Conservation (phyloP, 2,797 vertebrate species). For the Linurgus olivaceus region DNA sequence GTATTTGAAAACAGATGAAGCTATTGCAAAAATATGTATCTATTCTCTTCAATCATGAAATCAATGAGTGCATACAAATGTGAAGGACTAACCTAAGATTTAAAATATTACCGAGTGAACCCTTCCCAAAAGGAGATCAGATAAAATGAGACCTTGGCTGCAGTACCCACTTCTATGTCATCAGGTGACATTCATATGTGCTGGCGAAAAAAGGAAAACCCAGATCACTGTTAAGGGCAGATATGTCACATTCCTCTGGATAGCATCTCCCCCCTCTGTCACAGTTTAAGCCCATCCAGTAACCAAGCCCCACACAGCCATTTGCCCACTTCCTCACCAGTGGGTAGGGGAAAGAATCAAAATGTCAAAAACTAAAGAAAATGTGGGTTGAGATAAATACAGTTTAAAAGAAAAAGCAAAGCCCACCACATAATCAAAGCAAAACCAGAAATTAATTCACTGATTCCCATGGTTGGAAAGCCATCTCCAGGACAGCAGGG, state of each 20-base stretch:
- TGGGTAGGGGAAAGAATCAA: too few species aligned
- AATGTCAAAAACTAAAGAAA: background rate
- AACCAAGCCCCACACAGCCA: rapidly evolving
- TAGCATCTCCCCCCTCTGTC: too few species aligned
- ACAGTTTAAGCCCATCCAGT: background rate
- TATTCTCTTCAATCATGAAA: background rate
- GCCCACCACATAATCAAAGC: background rate
- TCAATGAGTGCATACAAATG: background rate
- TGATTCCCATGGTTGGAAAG: background rate
- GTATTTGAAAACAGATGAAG: background rate
- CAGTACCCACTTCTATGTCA: rapidly evolving
- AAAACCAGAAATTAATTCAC: background rate
- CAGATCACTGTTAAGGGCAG: background rate
- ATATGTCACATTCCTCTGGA: background rate
- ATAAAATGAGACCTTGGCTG: background rate
- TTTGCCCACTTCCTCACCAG: background rate
- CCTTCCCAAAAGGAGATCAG: background rate
- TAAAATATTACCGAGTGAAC: background rate
- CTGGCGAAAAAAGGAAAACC: background rate
- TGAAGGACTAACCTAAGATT: background rate
- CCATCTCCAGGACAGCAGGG: background rate
- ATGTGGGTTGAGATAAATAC: background rate
- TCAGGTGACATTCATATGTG: background rate
- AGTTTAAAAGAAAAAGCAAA: background rate
- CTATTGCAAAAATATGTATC: background rate